Percentiles rank a stretch among this genome's conserved stretches.
Conservation (phyloP, 2,113 vertebrate species). For the Syrrhaptes paradoxus region DNA sequence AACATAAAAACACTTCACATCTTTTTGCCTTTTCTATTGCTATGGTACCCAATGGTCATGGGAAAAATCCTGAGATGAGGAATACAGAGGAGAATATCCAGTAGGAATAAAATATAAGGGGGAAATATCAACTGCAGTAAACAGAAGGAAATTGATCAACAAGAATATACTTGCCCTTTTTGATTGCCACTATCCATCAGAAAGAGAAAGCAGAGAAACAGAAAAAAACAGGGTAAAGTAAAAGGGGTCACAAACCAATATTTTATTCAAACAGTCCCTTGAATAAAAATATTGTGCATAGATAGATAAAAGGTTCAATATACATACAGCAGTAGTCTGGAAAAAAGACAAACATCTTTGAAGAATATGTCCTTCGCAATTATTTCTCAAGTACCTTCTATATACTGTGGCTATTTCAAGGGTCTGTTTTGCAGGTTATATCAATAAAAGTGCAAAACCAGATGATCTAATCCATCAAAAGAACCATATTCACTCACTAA, state of each 20-base stretch:
- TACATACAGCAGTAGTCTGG: constrained; percentile 74
- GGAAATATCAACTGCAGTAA: constrained; percentile 71
- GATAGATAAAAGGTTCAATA: constrained; percentile 79
- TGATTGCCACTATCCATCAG: constrained; percentile 80
- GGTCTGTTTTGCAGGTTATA: constrained; percentile 54
- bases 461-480: neutral
- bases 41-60: constrained; percentile 14
- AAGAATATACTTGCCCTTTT: constrained; percentile 89
- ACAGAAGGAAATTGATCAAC: constrained; percentile 79
- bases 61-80: constrained; percentile 51
- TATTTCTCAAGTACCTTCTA: constrained; percentile 59
- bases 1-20: neutral
- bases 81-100: constrained; percentile 76
- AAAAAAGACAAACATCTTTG: constrained; percentile 70
- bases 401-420: constrained; percentile 71
- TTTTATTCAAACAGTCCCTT: constrained; percentile 86
- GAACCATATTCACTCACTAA: neutral
- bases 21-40: neutral
- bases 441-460: neutral
- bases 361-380: constrained; percentile 34
- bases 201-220: constrained; percentile 86
- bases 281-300: constrained; percentile 89
- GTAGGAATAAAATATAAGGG: constrained; percentile 66
- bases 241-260: constrained; percentile 85
- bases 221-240: constrained; percentile 83